Evolutionary conservation across 2,888 invertebrate species (phyloP).

Genomic region (Notodonta ziczac): DNA sequence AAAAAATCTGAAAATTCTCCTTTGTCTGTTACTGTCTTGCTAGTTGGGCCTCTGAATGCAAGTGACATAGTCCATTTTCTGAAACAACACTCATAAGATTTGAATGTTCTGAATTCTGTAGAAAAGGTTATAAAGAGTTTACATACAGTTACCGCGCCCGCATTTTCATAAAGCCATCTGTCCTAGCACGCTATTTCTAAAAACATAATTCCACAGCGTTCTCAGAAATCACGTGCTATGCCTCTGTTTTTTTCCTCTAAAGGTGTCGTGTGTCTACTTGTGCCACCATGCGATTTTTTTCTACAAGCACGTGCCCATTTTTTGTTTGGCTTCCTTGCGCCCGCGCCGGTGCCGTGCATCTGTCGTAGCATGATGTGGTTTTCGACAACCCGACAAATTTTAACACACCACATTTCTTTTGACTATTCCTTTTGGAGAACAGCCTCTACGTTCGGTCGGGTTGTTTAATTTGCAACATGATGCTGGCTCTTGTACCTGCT

Average conservation of each 20-base stretch:
- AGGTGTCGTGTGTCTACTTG: slow-evolving; percentile 75
- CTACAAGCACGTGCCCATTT: slow-evolving; percentile 71
- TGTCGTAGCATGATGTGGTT: slow-evolving; percentile 80
- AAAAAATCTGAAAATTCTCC: too few relatives aligned
- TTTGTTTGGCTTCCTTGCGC: slow-evolving; percentile 73
- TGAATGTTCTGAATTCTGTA: too few relatives aligned
- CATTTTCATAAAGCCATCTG: slow-evolving; percentile 44
- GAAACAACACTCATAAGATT: too few relatives aligned
- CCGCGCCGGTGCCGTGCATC: slow-evolving; percentile 73
- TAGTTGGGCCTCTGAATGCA: too few relatives aligned
- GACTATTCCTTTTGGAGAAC: slow-evolving; percentile 5
- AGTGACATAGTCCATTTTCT: too few relatives aligned
- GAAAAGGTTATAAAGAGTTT: neutral
- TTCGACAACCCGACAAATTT: slow-evolving; percentile 54
- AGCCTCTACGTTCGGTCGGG: slow-evolving; percentile 41
- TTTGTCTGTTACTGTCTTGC: too few relatives aligned
- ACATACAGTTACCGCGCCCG: neutral
- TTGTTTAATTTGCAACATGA: slow-evolving; percentile 77
- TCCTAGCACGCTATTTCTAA: slow-evolving; percentile 42
- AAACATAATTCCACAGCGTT: slow-evolving; percentile 66
- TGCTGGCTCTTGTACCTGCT: slow-evolving; percentile 76
- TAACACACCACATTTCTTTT: slow-evolving; percentile 20
- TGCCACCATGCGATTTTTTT: slow-evolving; percentile 80
- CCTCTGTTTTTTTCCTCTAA: slow-evolving; percentile 55
- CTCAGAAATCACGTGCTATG: slow-evolving; percentile 66